A percentile compares a stretch with the other conserved stretches of the same genome.
phyloP scores from a whole-genome alignment of 2,113 vertebrate species.

The Cyphomyrus plagiostoma region DNA sequence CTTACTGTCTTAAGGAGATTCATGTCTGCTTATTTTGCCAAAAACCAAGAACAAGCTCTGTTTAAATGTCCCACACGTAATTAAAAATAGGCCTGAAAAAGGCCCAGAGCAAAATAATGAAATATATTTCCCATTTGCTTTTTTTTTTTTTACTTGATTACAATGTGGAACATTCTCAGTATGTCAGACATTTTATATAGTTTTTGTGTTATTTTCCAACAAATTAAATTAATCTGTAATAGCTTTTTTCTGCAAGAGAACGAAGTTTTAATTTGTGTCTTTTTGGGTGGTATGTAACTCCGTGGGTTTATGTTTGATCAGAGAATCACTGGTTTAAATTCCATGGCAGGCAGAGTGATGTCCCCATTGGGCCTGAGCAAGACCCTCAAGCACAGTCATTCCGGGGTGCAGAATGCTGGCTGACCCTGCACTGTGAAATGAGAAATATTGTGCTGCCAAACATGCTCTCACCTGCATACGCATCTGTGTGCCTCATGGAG shows the following conservation, averaged over 20 bases:
- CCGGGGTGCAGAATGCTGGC: background rate
- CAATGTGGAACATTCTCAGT: background rate
- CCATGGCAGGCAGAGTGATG: background rate
- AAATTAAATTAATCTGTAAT: background rate
- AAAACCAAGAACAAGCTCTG: background rate
- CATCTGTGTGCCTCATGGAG: background rate
- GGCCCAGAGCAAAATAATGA: background rate
- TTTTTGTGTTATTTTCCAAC: background rate
- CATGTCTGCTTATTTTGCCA: background rate
- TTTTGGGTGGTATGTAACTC: background rate
- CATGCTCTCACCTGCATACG: background rate
- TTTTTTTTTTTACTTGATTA: constrained; percentile 1
- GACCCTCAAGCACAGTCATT: background rate
- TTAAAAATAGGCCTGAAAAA: background rate
- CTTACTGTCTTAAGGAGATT: background rate
- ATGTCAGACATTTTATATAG: background rate
- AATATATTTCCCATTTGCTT: background rate
- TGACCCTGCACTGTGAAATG: background rate
- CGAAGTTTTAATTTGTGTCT: background rate
- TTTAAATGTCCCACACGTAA: background rate
- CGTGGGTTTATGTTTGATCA: background rate
- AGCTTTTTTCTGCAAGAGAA: background rate
- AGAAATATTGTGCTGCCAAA: background rate
- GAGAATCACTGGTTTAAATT: background rate
- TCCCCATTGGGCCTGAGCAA: background rate